These are phyloP conservation scores for Amblyopsis hoosieri DNA, from an alignment of 2,797 vertebrate genomes.

Conservation along the genomic window DNA sequence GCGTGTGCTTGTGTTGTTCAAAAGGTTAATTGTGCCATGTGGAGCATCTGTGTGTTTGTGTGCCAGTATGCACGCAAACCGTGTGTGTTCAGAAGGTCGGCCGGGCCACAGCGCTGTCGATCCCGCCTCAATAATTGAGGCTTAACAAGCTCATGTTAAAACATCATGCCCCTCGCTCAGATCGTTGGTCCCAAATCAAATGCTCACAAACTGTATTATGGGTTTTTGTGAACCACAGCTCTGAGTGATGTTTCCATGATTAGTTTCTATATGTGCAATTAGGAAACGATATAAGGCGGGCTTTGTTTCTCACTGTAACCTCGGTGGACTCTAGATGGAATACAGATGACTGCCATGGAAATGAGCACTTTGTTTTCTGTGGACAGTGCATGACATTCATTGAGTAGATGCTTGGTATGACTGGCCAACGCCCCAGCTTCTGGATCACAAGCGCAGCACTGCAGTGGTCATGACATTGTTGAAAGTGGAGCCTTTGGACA, in stretches of 20 bases:
- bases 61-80: slow-evolving; percentile 53
- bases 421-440: slow-evolving; percentile 48
- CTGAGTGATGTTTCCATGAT: not conserved
- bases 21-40: slow-evolving; percentile 64
- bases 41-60: slow-evolving; percentile 45
- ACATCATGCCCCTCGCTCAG: slow-evolving; percentile 42
- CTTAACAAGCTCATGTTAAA: slow-evolving; percentile 67
- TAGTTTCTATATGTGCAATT: not conserved
- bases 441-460: slow-evolving; percentile 11
- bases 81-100: slow-evolving; percentile 59
- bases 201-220: slow-evolving; percentile 38
- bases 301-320: too few relatives aligned
- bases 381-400: slow-evolving; percentile 15
- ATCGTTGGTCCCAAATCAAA: slow-evolving; percentile 43
- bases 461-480: slow-evolving; percentile 57
- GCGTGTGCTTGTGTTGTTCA: slow-evolving; percentile 55
- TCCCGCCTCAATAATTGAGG: slow-evolving; percentile 65
- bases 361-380: not conserved
- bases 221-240: slow-evolving; percentile 9
- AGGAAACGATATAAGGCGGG: too few relatives aligned
- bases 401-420: slow-evolving; percentile 35
- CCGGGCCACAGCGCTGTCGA: slow-evolving; percentile 48
- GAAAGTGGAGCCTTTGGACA: slow-evolving; percentile 48
- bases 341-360: not conserved
- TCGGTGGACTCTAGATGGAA: too few relatives aligned